Evolutionary conservation across 1,140 invertebrate genomes (phyloP), one percentile per base, ranked within the genome.

Genomic region (Neotoxoptera formosana): DNA sequence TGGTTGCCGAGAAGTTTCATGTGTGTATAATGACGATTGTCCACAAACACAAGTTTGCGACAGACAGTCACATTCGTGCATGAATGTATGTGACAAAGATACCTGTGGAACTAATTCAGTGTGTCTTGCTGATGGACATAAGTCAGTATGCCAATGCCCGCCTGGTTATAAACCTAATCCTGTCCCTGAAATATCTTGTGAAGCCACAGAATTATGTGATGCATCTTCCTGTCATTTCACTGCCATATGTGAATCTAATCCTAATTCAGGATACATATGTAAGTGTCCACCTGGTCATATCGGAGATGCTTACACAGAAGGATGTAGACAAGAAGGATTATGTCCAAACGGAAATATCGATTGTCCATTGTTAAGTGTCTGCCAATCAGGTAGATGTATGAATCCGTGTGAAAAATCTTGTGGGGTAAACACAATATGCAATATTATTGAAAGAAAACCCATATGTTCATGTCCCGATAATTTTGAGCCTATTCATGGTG

Each of bases 61-160:
- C 21, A 98, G 98, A 93, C 91, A 93, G n/a, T 93, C 91, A 94
- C 97, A 97, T 93, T 97, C 97, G 95, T 98, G 98, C 95, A 96
- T 97, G 93, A 97, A 99, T 95, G 99, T 99, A 96, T 99, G 99
- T 95, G 98, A 98, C 94, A 95, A 95, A 60, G 95, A 97, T 30
- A 95, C 94, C 96, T 99, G 98, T 95, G 98, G 98, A 23, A 95
- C 96, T 94, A 98, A 98, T 95, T 97, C 98, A 14, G 95, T 96
- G 25, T 99, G 98, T 95, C 96, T 96, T 9, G 99, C 99, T 94
- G 96, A 96, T 2, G 96, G 97, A 20, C 98, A 98, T 90, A 97
- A 97, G 93, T 97, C 97, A 94, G 96, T 95, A 34, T 98, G 98
- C 94, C 96, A 96, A 90, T 98, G 98, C 95, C 97, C 97, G 89